phyloP scores from a whole-genome alignment of 2,797 vertebrate genomes.

The Lerista edwardsae region DNA sequence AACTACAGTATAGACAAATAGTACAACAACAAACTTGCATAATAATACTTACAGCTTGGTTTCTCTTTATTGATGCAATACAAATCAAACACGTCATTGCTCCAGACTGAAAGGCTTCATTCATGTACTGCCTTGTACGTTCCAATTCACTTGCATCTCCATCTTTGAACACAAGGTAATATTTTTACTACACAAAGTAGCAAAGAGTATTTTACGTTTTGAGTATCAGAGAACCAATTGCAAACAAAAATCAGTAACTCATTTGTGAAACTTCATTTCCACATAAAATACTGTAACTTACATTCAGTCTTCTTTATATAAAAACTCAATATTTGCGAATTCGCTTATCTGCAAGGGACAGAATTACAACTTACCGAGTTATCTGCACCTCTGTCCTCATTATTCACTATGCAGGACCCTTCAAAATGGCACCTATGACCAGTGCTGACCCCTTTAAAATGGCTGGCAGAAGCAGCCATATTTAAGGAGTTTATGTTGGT shows the following conservation, averaged over 20 bases:
- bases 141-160: slow-evolving; percentile 85
- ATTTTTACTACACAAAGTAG: slow-evolving; percentile 15
- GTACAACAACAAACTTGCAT: not conserved
- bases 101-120: slow-evolving; percentile 92
- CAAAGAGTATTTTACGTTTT: slow-evolving; percentile 1
- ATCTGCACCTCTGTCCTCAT: too few species aligned
- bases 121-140: slow-evolving; percentile 90
- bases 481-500: too few species aligned
- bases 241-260: not conserved
- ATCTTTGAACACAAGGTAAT: slow-evolving; percentile 75
- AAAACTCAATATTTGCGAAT: too few species aligned
- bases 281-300: too few species aligned
- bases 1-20: not conserved
- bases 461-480: too few species aligned
- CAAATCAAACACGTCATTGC: slow-evolving; percentile 95
- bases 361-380: too few species aligned
- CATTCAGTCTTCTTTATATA: too few species aligned
- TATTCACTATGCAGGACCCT: too few species aligned
- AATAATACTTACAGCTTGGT: slow-evolving; percentile 87
- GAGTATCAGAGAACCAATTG: not conserved
- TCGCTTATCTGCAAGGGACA: too few species aligned
- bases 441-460: too few species aligned
- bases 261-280: not conserved
- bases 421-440: too few species aligned
- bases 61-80: slow-evolving; percentile 93